Percentiles rank a stretch among this genome's conserved stretches.
phyloP scores from a whole-genome alignment of 1,140 invertebrate species.

The Magallana angulata region DNA sequence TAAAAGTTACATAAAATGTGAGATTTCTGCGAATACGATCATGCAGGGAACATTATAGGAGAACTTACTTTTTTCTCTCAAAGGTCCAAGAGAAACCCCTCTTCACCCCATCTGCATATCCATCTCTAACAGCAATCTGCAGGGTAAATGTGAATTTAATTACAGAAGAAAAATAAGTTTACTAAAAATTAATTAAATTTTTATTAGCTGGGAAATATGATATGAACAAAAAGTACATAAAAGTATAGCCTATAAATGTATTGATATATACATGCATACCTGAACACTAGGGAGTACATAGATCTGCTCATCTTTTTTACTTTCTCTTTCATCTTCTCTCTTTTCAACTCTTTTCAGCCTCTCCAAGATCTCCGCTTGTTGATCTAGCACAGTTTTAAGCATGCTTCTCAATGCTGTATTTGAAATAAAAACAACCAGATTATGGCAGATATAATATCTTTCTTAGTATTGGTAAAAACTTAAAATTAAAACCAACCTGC shows the following conservation, averaged over 20 bases:
- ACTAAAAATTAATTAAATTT: neutral
- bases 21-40: neutral
- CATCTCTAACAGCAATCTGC: slow-evolving; percentile 3
- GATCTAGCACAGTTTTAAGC: neutral
- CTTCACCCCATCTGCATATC: neutral
- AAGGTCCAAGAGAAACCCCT: slow-evolving; percentile 1
- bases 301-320: neutral
- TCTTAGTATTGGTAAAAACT: no score
- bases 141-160: neutral
- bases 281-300: neutral
- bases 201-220: neutral
- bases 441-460: no score
- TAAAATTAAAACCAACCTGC: no score
- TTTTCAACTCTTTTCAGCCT: slow-evolving; percentile 1
- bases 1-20: neutral
- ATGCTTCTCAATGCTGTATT: neutral
- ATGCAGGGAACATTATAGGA: neutral
- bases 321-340: neutral
- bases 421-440: no score
- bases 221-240: no score
- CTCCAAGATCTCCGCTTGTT: neutral
- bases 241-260: no score
- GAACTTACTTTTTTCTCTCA: slow-evolving; percentile 2
- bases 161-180: neutral
- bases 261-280: neutral